Evolutionary conservation across 2,797 vertebrate genomes (phyloP), one percentile per base, ranked within the genome.

Genomic region (Cirrhinus mrigala): DNA sequence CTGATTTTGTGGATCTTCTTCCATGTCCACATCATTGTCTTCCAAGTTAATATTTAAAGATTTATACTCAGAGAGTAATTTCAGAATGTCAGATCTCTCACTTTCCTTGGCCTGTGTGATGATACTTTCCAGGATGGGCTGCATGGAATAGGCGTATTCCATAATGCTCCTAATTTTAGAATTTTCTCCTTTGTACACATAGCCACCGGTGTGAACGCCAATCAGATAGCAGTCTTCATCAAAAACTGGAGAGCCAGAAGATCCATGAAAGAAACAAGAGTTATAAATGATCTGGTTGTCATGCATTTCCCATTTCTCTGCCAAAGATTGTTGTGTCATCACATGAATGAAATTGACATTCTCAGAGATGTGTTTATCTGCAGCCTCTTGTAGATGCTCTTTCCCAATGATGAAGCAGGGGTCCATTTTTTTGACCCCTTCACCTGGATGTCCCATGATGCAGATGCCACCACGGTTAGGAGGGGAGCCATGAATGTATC

Each of bases 151-250:
- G 11, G 77, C 66, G 2, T 80, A 92, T 52, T 90, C 88, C 68
- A 87, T 71, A n/a, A 90, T 1, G 56, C 87, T 88, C 48, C 50
- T 66, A 1, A 2, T 40, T 56, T 24, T 15, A 0, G 0, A 0
- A 2, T 3, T 9, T 71, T 16, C 15, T 56, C 1, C 10, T 24
- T 4, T 0, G 33, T 85, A 90, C 66, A 0, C 0, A 9, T 86
- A 90, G 12, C 93, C 94, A 33, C 87, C 91, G 3, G 82, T 74
- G 22, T 94, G 93, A 83, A 94, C 81, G 37, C 90, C 92, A 27
- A 94, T 88, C 76, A 94, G 29, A 0, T 75, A 9, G 1, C 86
- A 81, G 27, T 33, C 0, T 0, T 87, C 71, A 27, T 87, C 71
- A 87, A 89, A 87, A 56, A 87, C 56, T 4, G 88, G 88, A 22